phyloP scores from a whole-genome alignment of 2,797 vertebrate species.

The Bovichtus variegatus region DNA sequence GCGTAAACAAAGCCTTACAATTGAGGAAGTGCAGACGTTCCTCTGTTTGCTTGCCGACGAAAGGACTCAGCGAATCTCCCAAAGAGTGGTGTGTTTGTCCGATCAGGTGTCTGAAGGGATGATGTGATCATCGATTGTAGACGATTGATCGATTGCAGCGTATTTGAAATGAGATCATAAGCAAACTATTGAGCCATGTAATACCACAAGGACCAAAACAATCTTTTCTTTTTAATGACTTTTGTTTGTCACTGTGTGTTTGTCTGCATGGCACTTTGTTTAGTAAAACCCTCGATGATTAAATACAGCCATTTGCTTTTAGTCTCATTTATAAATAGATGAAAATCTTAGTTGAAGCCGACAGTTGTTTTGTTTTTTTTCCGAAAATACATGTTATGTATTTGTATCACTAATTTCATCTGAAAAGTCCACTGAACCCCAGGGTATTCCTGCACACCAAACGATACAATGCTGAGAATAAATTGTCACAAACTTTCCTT shows the following conservation, averaged over 20 bases:
- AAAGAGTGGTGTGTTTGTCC: not conserved
- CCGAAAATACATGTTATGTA: not conserved
- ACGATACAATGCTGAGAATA: not conserved
- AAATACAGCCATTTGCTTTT: not conserved
- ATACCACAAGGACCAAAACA: not conserved
- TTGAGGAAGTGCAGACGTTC: too few species aligned
- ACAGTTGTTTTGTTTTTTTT: not conserved
- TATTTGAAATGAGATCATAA: not conserved
- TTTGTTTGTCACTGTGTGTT: not conserved
- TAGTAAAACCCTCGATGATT: not conserved
- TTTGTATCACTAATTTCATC: not conserved
- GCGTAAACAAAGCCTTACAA: too few species aligned
- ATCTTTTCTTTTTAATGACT: not conserved
- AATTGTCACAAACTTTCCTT: not conserved
- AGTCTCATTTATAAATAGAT: not conserved
- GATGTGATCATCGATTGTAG: not conserved
- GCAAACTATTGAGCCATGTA: not conserved
- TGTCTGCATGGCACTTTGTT: not conserved
- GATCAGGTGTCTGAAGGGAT: not conserved
- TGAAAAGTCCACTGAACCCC: not conserved
- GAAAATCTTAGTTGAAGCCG: not conserved
- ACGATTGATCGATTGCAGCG: not conserved
- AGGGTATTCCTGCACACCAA: not conserved
- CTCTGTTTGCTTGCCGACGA: too few species aligned
- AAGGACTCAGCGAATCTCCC: too few species aligned